Base-by-base conservation (phyloP, 2,797 vertebrate genomes). In the Anguilla obscura region DNA sequence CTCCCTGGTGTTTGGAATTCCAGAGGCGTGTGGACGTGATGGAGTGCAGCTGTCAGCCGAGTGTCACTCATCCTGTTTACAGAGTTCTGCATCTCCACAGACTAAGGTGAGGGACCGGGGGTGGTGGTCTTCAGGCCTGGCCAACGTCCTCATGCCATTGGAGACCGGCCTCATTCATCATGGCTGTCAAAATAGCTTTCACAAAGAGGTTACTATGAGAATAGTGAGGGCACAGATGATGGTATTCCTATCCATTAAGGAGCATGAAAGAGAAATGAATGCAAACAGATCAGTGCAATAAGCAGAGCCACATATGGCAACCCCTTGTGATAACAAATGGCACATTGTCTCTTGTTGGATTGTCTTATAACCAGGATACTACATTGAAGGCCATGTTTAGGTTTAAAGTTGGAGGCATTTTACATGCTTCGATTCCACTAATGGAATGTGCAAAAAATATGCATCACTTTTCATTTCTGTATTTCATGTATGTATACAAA, bases 11-110 rank as follows among this genome's bases (percentile, higher is more conserved):
- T 90, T 86, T 87, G 85, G 76, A 40, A 80, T 27, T 40, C 86
- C 86, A 80, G 86, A 71, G 74, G 74, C 40, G 74, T 58, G 86
- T 60, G 86, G 71, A 80, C 54, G 24, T 27, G 63, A 76, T 33
- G 36, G 84, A 85, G 58, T 48, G 27, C 60, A 24, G 40, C 79
- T 79, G n/a, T 80, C 66, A 86, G 87, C 48, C 48, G 66, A 69
- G 79, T 85, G 83, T 85, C 56, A 88, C 60, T 48, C 54, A 30
- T 63, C 79, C 36, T 58, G 85, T 84, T 87, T 48, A 87, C 86
- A 79, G 87, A 88, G 74, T 82, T 71, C 16, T 21, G 84, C n/a
- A 36, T 83, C 1, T 50, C 50, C 86, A 79, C 58, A 87, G 4
- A 58, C 36, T 3, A 27, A 71, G 24, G 86, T 86, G 45, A 48